Evolutionary conservation across 2,797 vertebrate genomes (phyloP).

Genomic region (Agapornis canus): DNA sequence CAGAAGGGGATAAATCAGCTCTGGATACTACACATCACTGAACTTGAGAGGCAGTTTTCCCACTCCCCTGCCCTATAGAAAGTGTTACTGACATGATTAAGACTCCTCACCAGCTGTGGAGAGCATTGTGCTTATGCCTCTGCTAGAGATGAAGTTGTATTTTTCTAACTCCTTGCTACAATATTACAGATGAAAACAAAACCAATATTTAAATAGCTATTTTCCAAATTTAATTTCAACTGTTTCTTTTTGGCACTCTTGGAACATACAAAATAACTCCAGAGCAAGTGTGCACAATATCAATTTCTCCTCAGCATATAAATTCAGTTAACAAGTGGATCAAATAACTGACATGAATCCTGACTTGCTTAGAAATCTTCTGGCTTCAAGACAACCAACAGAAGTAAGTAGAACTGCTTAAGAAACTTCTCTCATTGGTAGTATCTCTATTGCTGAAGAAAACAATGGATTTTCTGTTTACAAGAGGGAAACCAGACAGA

Average conservation of each 20-base stretch:
- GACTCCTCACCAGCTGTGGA: background rate
- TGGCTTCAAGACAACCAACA: background rate
- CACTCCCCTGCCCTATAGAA: background rate
- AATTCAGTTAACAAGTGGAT: background rate
- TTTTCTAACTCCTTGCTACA: background rate
- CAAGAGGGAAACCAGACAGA: background rate
- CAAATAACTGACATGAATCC: background rate
- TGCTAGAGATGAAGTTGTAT: background rate
- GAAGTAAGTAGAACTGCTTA: background rate
- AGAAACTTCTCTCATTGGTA: background rate
- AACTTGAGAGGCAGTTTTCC: background rate
- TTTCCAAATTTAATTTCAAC: constrained; percentile 5
- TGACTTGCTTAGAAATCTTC: background rate
- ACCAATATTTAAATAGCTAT: background rate
- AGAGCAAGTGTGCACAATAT: background rate
- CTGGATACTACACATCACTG: background rate
- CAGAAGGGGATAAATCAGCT: background rate
- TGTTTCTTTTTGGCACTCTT: background rate
- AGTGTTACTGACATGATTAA: background rate
- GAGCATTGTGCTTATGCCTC: background rate
- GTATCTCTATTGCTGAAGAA: background rate
- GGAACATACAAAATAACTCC: background rate
- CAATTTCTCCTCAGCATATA: background rate
- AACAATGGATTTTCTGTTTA: background rate
- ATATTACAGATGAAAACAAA: background rate